Conservation (phyloP, 2,888 invertebrate genomes). For the Pinctada fucata region DNA sequence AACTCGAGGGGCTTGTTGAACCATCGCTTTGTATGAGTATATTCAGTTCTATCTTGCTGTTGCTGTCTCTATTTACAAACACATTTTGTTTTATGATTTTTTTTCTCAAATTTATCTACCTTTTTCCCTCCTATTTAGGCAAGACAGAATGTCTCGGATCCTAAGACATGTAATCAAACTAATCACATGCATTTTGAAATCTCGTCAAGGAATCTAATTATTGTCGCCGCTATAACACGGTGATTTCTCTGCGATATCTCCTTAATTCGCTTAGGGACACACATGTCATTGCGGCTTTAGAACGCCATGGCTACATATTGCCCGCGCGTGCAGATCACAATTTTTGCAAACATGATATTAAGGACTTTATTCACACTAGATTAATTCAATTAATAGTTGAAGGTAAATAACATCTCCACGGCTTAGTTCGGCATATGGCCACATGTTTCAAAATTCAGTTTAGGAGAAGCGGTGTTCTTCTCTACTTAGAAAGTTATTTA, state of each 20-base stretch:
- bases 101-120: too few relatives aligned
- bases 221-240: not conserved
- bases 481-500: slow-evolving; percentile 18
- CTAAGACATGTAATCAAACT: not conserved
- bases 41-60: too few relatives aligned
- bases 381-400: slow-evolving; percentile 13
- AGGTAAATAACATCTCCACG: slow-evolving; percentile 7
- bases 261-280: not conserved
- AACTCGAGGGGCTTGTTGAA: too few relatives aligned
- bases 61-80: too few relatives aligned
- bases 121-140: too few relatives aligned
- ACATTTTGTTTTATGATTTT: too few relatives aligned
- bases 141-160: too few relatives aligned
- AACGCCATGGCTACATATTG: not conserved
- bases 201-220: not conserved
- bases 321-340: not conserved
- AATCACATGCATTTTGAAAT: not conserved
- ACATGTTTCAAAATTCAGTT: slow-evolving; percentile 14
- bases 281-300: not conserved
- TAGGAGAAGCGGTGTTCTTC: slow-evolving; percentile 12
- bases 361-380: slow-evolving; percentile 12
- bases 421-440: slow-evolving; percentile 28
- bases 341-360: not conserved
- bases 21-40: too few relatives aligned
- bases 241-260: not conserved